phyloP scores from a whole-genome alignment of 2,113 vertebrate genomes.

The Podiceps cristatus region DNA sequence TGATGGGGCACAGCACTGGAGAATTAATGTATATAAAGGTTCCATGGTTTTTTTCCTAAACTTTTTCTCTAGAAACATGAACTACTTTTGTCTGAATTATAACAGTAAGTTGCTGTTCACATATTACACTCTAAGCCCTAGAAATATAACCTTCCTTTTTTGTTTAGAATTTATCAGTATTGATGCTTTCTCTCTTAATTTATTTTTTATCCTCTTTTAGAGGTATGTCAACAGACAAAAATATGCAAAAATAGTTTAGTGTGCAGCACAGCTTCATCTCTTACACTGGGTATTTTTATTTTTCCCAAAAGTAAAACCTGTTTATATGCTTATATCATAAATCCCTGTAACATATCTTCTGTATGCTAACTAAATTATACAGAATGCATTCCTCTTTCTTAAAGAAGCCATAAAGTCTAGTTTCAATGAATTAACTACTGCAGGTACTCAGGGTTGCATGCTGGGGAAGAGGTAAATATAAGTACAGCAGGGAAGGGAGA shows the following conservation, averaged over 20 bases:
- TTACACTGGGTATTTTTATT: neutral
- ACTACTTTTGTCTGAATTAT: neutral
- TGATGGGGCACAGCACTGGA: neutral
- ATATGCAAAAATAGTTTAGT: neutral
- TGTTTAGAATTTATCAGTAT: neutral
- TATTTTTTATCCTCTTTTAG: conserved; percentile 5
- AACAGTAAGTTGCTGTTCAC: neutral
- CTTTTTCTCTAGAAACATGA: neutral
- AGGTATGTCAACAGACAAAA: neutral
- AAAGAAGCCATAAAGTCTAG: neutral
- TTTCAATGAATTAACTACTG: neutral
- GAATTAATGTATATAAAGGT: neutral
- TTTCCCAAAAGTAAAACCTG: neutral
- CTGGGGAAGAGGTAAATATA: neutral
- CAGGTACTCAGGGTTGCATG: neutral
- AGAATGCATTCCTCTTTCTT: neutral
- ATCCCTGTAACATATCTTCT: neutral
- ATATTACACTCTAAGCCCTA: neutral
- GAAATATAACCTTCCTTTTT: neutral
- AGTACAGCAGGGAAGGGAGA: neutral
- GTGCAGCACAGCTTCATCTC: neutral
- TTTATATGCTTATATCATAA: neutral
- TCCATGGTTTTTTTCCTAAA: neutral
- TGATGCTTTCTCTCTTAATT: conserved; percentile 6
- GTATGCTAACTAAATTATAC: neutral